Percentiles rank a stretch among this genome's conserved stretches.
Evolutionary conservation across 30 jellyfish, hydroid and myxozoan species (phyloP).

Genomic region (Nemopilema nomurai): DNA sequence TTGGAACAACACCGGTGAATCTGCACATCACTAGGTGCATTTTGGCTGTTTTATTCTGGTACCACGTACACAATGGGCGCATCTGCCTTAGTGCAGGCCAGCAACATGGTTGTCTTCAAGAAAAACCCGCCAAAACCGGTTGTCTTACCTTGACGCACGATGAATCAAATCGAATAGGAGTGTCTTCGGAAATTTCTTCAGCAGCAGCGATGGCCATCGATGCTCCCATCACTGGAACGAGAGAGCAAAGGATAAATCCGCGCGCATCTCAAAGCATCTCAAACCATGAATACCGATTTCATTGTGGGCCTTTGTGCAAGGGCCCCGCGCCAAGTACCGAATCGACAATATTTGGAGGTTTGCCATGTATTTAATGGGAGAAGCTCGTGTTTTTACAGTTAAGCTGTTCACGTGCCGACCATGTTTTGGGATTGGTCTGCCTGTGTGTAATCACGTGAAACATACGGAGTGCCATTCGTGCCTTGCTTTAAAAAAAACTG

Average conservation of each 20-base stretch:
- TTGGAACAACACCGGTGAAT: too few species aligned
- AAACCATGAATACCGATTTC: neutral
- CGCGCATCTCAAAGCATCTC: neutral
- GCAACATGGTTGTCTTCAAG: too few species aligned
- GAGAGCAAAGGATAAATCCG: neutral
- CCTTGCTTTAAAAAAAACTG: neutral
- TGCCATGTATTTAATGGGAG: neutral
- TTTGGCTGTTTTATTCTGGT: too few species aligned
- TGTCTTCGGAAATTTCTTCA: constrained; percentile 31
- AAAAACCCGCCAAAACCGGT: too few species aligned
- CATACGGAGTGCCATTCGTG: neutral
- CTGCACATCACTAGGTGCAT: too few species aligned
- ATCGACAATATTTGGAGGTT: neutral
- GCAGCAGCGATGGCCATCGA: constrained; percentile 29
- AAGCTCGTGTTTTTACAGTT: neutral
- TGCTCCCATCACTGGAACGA: constrained; percentile 22
- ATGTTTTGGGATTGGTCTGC: neutral
- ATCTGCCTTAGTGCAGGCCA: too few species aligned
- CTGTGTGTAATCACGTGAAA: neutral
- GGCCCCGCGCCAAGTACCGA: neutral
- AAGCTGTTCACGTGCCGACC: neutral
- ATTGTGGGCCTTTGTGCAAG: neutral
- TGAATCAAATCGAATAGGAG: neutral
- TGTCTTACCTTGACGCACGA: neutral
- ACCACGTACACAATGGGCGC: too few species aligned